These are phyloP conservation scores for Cinara cedri DNA, from an alignment of 2,888 invertebrate species.

Conservation along the genomic window DNA sequence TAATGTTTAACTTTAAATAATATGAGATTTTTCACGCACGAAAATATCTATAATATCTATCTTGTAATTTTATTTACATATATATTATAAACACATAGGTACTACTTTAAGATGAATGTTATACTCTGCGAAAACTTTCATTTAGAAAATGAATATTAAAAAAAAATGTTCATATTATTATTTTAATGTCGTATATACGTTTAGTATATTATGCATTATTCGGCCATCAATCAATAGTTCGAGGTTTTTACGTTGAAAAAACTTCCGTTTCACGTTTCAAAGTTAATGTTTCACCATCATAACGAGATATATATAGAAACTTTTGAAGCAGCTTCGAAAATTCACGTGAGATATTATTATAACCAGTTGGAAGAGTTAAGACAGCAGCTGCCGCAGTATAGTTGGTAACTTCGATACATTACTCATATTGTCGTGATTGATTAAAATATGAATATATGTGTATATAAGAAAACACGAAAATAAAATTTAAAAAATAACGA, in stretches of 20 bases:
- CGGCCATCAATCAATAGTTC: slow-evolving; percentile 27
- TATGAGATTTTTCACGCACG: too few relatives aligned
- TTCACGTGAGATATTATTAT: slow-evolving; percentile 14
- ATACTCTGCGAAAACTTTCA: too few relatives aligned
- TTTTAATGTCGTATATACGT: too few relatives aligned
- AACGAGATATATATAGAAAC: slow-evolving; percentile 1
- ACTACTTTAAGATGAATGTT: too few relatives aligned
- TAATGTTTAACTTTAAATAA: too few relatives aligned
- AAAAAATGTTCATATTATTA: too few relatives aligned
- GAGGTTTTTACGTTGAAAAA: neutral
- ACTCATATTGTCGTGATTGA: slow-evolving; percentile 31
- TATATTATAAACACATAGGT: too few relatives aligned
- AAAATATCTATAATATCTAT: too few relatives aligned
- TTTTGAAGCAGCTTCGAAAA: slow-evolving; percentile 18
- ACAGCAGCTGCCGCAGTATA: slow-evolving; percentile 29
- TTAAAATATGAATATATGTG: slow-evolving; percentile 19
- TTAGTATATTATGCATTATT: neutral
- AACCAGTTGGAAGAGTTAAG: slow-evolving; percentile 25
- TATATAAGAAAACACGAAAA: neutral
- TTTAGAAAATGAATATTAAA: too few relatives aligned
- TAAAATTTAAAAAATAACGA: neutral
- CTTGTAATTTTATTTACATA: too few relatives aligned
- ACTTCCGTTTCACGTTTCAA: neutral
- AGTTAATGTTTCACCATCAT: slow-evolving; percentile 4
- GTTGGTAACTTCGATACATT: slow-evolving; percentile 29